A percentile compares a stretch with the other conserved stretches of the same genome.
Conservation (phyloP, 2,888 invertebrate genomes). For the Stomorhina lunata region DNA sequence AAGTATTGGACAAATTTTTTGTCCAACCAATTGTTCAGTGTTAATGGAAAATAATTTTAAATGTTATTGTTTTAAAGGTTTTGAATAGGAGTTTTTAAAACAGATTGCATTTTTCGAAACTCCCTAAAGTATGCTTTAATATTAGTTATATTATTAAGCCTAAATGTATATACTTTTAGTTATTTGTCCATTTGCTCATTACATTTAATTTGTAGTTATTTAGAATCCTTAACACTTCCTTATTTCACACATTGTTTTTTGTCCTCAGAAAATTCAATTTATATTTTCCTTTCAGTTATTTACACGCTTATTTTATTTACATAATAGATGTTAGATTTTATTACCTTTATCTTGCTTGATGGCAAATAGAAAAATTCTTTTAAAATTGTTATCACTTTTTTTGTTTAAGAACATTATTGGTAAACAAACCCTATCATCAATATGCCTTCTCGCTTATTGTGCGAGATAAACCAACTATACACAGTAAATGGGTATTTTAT, state of each 20-base stretch:
- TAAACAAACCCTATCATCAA: slow-evolving; percentile 52
- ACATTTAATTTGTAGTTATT: too few species aligned
- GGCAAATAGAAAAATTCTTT: slow-evolving; percentile 50
- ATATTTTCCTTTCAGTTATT: slow-evolving; percentile 17
- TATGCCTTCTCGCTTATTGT: slow-evolving; percentile 43
- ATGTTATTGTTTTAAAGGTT: too few species aligned
- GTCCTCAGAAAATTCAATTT: too few species aligned
- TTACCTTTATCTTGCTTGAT: slow-evolving; percentile 53
- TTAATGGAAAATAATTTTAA: neutral
- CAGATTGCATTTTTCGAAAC: too few species aligned
- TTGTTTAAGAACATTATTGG: slow-evolving; percentile 27
- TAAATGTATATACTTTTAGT: too few species aligned
- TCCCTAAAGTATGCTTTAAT: too few species aligned
- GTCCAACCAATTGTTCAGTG: too few species aligned
- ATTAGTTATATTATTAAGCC: too few species aligned
- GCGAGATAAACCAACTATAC: neutral
- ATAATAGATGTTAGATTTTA: slow-evolving; percentile 48
- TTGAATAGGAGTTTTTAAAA: too few species aligned
- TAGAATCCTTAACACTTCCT: too few species aligned
- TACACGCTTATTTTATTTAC: slow-evolving; percentile 50
- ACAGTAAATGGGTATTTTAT: neutral
- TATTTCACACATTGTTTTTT: too few species aligned
- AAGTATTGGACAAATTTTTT: neutral
- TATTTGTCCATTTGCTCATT: too few species aligned
- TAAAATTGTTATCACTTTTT: neutral